These are phyloP conservation scores for Halisarca cf. caerulea DNA, from an alignment of 37 sponge, comb jelly and placozoan genomes.

Conservation along the genomic window DNA sequence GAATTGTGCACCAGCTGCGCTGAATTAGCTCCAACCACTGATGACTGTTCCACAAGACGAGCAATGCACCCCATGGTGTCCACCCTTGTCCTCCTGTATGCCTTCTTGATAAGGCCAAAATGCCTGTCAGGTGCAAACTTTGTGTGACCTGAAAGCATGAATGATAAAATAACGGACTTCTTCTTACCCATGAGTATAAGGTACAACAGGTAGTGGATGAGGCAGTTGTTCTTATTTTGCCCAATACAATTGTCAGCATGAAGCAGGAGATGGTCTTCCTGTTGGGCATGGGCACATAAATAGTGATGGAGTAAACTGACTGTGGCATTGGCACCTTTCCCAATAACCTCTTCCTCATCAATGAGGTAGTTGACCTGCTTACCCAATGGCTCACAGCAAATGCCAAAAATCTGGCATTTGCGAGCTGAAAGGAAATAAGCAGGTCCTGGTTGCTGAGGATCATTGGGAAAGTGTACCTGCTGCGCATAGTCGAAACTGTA, in stretches of 20 bases:
- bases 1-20: neutral
- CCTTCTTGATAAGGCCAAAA: neutral
- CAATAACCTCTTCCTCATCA: constrained; percentile 1
- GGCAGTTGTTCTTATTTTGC: neutral
- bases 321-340: constrained; percentile 27
- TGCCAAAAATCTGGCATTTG: constrained; percentile 30
- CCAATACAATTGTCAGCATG: neutral
- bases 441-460: constrained; percentile 34
- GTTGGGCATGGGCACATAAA: neutral
- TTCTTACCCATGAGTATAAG: too few species aligned
- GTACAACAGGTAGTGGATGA: neutral
- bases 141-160: neutral
- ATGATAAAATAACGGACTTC: neutral
- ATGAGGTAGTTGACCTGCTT: constrained; percentile 23
- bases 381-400: neutral
- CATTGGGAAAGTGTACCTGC: neutral
- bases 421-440: constrained; percentile 7
- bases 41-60: neutral
- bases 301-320: constrained; percentile 5
- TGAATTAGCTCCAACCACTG: neutral
- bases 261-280: neutral
- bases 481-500: constrained; percentile 27
- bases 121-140: neutral
- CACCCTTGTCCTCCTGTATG: neutral
- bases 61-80: neutral